Percentiles rank a stretch among this genome's conserved stretches.
Evolutionary conservation across 2,113 vertebrate genomes (phyloP).

Genomic region (Coryphaenoides rupestris): DNA sequence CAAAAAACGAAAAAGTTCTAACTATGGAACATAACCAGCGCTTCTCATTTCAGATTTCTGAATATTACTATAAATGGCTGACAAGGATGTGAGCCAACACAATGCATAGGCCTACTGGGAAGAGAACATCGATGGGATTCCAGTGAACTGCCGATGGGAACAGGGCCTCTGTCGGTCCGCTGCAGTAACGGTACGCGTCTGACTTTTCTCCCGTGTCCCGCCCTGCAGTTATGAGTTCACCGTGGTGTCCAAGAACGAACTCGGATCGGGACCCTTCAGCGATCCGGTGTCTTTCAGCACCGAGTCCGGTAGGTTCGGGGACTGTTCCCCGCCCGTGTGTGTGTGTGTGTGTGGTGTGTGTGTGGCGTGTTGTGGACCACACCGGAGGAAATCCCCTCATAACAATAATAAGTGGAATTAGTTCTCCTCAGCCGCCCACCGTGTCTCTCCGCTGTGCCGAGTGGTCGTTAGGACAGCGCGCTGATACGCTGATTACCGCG

Average conservation of each 20-base stretch:
- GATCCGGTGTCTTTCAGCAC: constrained; percentile 86
- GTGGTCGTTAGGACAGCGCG: constrained; percentile 25
- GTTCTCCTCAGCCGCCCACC: constrained; percentile 11
- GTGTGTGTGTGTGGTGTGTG: too few species aligned
- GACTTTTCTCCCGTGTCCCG: not conserved
- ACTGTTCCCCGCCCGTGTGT: not conserved
- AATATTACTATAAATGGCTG: not conserved
- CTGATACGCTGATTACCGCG: constrained; percentile 3
- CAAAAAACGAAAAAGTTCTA: constrained; percentile 7
- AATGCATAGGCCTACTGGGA: not conserved
- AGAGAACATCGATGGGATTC: not conserved
- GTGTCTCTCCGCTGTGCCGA: constrained; percentile 1
- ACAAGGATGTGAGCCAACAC: too few species aligned
- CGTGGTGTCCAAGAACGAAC: constrained; percentile 88
- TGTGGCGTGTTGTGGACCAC: not conserved
- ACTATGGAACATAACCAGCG: not conserved
- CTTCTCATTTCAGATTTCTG: constrained; percentile 4
- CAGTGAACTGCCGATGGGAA: too few species aligned
- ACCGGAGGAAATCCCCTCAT: not conserved
- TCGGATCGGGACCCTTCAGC: constrained; percentile 85
- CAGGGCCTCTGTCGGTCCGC: too few species aligned
- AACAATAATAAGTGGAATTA: constrained; percentile 3
- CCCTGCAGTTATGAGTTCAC: constrained; percentile 87
- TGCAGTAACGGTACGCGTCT: not conserved
- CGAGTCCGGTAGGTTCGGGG: constrained; percentile 91